phyloP scores from a whole-genome alignment of 2,113 vertebrate genomes.

The Steatornis caripensis region DNA sequence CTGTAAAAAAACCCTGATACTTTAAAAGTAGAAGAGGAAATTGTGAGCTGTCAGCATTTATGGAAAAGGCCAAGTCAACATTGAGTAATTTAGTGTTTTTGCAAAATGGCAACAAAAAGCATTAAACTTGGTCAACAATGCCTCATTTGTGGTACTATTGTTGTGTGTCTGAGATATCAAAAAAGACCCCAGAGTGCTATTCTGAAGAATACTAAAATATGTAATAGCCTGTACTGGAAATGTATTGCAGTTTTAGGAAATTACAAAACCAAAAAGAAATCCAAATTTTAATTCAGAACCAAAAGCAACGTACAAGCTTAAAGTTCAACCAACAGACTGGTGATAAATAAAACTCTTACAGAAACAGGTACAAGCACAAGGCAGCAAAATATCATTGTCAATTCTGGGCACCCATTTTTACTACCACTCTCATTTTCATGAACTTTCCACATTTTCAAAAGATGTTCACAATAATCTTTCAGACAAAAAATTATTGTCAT shows the following conservation, averaged over 20 bases:
- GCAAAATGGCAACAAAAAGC: neutral
- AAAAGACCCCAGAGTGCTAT: neutral
- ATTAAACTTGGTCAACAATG: conserved; percentile 40
- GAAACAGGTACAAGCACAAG: neutral
- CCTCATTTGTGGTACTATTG: conserved; percentile 16
- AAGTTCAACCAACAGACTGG: neutral
- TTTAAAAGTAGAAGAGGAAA: conserved; percentile 70
- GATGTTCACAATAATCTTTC: neutral
- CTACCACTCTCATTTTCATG: neutral
- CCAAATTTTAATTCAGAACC: neutral
- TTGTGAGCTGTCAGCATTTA: conserved; percentile 69
- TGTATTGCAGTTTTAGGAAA: neutral
- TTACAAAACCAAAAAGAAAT: neutral
- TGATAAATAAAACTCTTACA: neutral
- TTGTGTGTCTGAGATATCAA: neutral
- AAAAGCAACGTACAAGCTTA: neutral
- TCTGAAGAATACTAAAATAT: conserved; percentile 1
- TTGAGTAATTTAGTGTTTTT: conserved; percentile 46
- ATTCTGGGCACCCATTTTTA: neutral
- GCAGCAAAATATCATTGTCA: neutral
- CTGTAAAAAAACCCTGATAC: conserved; percentile 66
- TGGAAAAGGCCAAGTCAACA: conserved; percentile 59
- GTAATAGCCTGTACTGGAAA: neutral
- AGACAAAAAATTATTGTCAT: neutral
- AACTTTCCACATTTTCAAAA: neutral